Conservation (phyloP, 2,797 vertebrate genomes). For the Danio albolineatus region DNA sequence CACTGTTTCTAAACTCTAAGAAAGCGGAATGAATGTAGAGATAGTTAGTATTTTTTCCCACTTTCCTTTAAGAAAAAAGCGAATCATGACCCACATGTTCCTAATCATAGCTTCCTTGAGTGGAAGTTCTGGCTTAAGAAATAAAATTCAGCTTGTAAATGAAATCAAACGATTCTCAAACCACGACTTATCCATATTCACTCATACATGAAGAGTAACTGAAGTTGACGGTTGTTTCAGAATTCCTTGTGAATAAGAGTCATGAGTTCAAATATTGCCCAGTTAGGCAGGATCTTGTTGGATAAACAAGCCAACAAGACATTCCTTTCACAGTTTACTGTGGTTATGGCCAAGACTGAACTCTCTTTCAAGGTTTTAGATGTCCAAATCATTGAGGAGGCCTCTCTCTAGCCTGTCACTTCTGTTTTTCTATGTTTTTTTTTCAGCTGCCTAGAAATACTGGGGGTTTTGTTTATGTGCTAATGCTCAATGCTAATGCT, state of each 20-base stretch:
- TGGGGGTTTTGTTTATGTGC: conserved; percentile 59
- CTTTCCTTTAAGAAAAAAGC: neutral
- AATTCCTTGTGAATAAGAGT: conserved; percentile 36
- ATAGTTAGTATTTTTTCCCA: neutral
- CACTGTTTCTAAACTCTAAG: neutral
- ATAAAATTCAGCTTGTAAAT: conserved; percentile 2
- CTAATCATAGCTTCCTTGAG: neutral
- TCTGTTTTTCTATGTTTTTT: conserved; percentile 39
- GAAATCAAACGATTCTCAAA: neutral
- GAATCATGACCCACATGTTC: neutral
- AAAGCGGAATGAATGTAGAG: neutral
- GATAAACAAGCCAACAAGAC: conserved; percentile 52
- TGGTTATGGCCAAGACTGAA: conserved; percentile 20
- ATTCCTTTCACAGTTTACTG: conserved; percentile 36
- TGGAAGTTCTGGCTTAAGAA: neutral
- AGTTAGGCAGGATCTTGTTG: neutral
- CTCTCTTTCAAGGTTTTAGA: conserved; percentile 34
- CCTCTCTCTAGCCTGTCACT: conserved; percentile 25
- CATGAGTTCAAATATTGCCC: conserved; percentile 19
- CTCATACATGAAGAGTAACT: neutral
- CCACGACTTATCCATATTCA: neutral
- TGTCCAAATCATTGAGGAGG: conserved; percentile 14
- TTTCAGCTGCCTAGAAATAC: conserved; percentile 52
- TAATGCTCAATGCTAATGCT: conserved; percentile 60
- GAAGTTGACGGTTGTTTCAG: neutral